These are phyloP conservation scores for Fulmarus glacialis DNA, from an alignment of 2,113 vertebrate genomes.

Conservation along the genomic window DNA sequence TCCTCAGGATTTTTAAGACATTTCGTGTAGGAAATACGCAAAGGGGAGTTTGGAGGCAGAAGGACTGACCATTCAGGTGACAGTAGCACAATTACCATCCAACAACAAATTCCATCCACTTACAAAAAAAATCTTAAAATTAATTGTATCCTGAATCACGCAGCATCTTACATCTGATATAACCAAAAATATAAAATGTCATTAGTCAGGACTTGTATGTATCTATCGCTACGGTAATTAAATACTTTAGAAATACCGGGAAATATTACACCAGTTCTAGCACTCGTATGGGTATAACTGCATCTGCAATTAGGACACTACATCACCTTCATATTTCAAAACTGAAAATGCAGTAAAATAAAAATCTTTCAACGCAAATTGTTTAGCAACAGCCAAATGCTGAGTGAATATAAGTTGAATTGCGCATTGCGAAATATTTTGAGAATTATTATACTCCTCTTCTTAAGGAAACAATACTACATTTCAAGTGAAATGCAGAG, in stretches of 20 bases:
- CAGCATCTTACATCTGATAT: neutral
- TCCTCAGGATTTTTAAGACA: neutral
- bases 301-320: neutral
- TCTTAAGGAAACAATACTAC: neutral
- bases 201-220: neutral
- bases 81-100: neutral
- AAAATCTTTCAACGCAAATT: neutral
- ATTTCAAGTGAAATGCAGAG: neutral
- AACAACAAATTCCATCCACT: neutral
- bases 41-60: neutral
- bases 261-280: neutral
- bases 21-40: neutral
- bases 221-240: neutral
- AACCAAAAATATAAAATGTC: neutral
- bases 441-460: neutral
- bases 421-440: neutral
- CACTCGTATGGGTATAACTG: neutral
- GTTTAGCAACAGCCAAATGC: neutral
- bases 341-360: neutral
- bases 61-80: neutral
- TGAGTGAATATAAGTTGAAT: neutral
- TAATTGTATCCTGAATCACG: neutral
- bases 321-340: neutral
- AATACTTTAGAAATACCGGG: neutral
- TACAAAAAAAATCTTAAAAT: neutral